Evolutionary conservation across 2,888 invertebrate species (phyloP).

Genomic region (Acrobasis consociella): DNA sequence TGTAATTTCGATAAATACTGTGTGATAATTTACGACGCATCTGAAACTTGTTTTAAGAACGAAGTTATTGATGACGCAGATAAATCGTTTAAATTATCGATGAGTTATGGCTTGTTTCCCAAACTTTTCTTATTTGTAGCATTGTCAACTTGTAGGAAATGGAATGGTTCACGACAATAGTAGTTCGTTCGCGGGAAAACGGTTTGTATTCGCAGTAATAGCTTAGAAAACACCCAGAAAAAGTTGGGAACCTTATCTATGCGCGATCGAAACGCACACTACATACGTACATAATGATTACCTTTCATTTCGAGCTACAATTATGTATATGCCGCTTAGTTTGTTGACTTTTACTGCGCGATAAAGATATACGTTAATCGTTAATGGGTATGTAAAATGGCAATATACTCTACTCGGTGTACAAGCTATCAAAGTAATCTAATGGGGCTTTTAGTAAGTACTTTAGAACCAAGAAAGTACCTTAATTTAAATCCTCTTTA

Average conservation of each 20-base stretch:
- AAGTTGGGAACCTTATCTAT: conserved; percentile 50
- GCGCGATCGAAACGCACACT: conserved; percentile 33
- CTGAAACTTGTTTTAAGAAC: not conserved
- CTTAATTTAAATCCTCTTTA: too few species aligned
- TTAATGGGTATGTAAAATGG: not conserved
- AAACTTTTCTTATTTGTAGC: conserved; percentile 36
- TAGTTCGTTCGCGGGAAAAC: conserved; percentile 46
- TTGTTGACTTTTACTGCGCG: conserved; percentile 40
- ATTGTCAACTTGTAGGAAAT: conserved; percentile 34
- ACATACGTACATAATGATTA: conserved; percentile 41
- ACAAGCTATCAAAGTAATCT: too few species aligned
- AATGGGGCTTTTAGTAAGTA: too few species aligned
- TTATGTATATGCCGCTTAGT: conserved; percentile 39
- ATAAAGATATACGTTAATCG: conserved; percentile 12
- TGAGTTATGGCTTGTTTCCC: conserved; percentile 44
- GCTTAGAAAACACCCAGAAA: conserved; percentile 57
- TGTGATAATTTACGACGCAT: not conserved
- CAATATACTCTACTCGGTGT: not conserved
- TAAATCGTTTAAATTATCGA: conserved; percentile 5
- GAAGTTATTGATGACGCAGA: not conserved
- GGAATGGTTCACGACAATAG: conserved; percentile 43
- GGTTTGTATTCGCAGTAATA: conserved; percentile 31
- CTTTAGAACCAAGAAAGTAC: too few species aligned
- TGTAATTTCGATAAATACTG: conserved; percentile 36
- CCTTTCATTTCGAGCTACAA: conserved; percentile 52